Evolutionary conservation across 2,888 invertebrate genomes (phyloP).

Genomic region (Ischnura elegans): DNA sequence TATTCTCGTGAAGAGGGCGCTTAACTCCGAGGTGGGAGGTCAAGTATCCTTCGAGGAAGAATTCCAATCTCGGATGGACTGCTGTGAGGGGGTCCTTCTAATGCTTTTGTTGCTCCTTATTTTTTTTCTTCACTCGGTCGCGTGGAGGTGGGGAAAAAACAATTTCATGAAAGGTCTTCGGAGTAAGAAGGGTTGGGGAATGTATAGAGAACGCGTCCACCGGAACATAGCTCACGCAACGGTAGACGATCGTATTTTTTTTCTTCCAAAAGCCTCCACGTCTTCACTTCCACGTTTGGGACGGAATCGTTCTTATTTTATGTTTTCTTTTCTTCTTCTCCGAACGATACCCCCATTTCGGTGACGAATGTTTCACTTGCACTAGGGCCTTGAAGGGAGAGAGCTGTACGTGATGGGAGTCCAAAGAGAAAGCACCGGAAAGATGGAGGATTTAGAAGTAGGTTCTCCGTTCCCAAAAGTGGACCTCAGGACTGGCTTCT

Average conservation of each 20-base stretch:
- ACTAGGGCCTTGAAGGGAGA: neutral
- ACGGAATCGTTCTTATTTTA: neutral
- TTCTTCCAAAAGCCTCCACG: neutral
- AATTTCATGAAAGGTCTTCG: neutral
- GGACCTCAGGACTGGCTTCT: no score
- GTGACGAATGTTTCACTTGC: slow-evolving; percentile 38
- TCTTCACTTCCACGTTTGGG: neutral
- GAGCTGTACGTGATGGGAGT: neutral
- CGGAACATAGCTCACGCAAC: neutral
- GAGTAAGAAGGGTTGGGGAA: no score
- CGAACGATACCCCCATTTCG: neutral
- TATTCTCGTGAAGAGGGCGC: neutral
- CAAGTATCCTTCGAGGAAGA: slow-evolving; percentile 31
- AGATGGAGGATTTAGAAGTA: neutral
- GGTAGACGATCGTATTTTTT: neutral
- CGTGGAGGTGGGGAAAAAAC: neutral
- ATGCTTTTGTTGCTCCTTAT: neutral
- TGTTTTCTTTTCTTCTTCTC: neutral
- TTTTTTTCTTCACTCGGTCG: neutral
- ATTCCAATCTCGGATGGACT: slow-evolving; percentile 38
- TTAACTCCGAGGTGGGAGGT: neutral
- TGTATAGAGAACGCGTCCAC: neutral
- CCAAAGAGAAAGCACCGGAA: neutral
- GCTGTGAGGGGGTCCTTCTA: neutral
- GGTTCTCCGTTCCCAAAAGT: no score